These are phyloP conservation scores for Phrynosoma blainvillii DNA, from an alignment of 2,113 vertebrate genomes.

Conservation along the genomic window DNA sequence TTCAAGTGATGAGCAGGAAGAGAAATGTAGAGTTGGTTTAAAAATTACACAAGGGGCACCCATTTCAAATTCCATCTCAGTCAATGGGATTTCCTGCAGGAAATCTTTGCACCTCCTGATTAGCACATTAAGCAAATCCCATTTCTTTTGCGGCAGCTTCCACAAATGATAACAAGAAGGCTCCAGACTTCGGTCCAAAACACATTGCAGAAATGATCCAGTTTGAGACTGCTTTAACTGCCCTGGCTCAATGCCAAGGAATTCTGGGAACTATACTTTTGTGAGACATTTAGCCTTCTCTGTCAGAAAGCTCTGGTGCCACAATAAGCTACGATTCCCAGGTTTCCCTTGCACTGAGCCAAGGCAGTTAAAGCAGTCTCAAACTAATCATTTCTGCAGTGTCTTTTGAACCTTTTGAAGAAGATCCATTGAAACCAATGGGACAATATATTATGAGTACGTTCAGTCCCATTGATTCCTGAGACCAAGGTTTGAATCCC, in stretches of 20 bases:
- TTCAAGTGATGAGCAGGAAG: neutral
- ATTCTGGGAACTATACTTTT: too few species aligned
- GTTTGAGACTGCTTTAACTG: too few species aligned
- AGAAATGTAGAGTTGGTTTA: neutral
- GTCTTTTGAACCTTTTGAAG: neutral
- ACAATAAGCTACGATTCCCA: too few species aligned
- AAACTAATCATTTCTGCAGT: too few species aligned
- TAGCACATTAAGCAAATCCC: conserved; percentile 8
- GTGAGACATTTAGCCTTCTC: too few species aligned
- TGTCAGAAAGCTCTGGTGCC: too few species aligned
- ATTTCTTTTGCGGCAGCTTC: neutral
- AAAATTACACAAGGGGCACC: neutral
- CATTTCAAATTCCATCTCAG: neutral
- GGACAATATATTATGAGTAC: neutral
- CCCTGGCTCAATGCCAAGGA: too few species aligned
- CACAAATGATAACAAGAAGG: neutral
- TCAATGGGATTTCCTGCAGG: neutral
- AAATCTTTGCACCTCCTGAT: neutral
- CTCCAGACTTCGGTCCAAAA: neutral
- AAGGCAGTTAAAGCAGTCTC: too few species aligned
- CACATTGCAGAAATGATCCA: too few species aligned
- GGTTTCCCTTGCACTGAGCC: too few species aligned
- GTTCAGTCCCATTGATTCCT: neutral
- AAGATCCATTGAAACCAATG: neutral
- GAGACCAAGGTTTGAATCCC: too few species aligned